These are phyloP conservation scores for Conops quadrifasciatus DNA, from an alignment of 2,888 invertebrate genomes.

Conservation along the genomic window DNA sequence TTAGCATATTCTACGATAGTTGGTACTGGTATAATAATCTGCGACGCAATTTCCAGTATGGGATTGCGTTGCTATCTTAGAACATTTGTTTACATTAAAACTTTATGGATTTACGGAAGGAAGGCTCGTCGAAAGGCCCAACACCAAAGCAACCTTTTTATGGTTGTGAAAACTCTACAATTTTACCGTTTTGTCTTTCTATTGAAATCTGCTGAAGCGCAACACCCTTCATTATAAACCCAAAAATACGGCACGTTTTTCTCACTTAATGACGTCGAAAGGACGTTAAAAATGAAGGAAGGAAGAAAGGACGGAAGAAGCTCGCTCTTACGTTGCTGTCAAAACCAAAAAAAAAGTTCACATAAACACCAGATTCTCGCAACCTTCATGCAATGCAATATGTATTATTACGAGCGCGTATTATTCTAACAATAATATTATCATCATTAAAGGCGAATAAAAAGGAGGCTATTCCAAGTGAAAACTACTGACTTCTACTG, in stretches of 20 bases:
- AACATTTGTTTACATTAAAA: slow-evolving; percentile 18
- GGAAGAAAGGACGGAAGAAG: too few relatives aligned
- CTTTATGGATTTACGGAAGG: slow-evolving; percentile 5
- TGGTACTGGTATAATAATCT: too few relatives aligned
- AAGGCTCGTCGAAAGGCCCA: background rate
- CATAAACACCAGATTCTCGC: slow-evolving; percentile 13
- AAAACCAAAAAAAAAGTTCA: slow-evolving; percentile 3
- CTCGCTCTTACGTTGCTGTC: slow-evolving; percentile 1
- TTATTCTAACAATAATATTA: background rate
- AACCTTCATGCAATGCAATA: background rate
- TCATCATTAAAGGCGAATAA: slow-evolving; percentile 4
- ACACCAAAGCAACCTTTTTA: slow-evolving; percentile 16
- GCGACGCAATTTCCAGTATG: slow-evolving; percentile 14
- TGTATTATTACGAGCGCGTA: too few relatives aligned
- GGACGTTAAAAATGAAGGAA: too few relatives aligned
- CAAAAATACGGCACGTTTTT: slow-evolving; percentile 24
- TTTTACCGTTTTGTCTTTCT: slow-evolving; percentile 10
- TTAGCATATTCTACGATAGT: background rate
- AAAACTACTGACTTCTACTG: slow-evolving; percentile 32
- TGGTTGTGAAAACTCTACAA: slow-evolving; percentile 7
- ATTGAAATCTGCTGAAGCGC: slow-evolving; percentile 29
- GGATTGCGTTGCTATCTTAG: background rate
- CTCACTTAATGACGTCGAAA: slow-evolving; percentile 23
- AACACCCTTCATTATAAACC: slow-evolving; percentile 30
- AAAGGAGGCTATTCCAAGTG: slow-evolving; percentile 21